Conservation (phyloP, 2,797 vertebrate genomes). For the Chelidonichthys spinosus region DNA sequence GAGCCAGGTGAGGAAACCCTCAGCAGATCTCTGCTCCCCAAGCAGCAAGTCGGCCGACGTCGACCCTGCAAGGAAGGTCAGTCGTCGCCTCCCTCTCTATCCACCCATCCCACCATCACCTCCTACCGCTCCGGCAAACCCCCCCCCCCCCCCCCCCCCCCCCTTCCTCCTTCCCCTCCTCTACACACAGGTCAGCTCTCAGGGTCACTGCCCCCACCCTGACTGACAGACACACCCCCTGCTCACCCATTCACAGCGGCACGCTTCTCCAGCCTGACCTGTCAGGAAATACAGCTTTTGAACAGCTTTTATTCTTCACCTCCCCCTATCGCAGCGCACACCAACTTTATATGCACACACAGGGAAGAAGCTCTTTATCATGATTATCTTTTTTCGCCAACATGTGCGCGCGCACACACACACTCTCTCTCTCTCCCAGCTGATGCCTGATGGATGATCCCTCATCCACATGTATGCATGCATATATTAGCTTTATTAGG, state of each 20-base stretch:
- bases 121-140: conserved; percentile 8
- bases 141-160: too few relatives aligned
- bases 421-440: conserved; percentile 17
- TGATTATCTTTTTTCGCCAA: conserved; percentile 53
- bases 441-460: conserved; percentile 72
- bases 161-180: conserved; percentile 16
- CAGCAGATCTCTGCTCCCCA: conserved; percentile 66
- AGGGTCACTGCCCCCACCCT: conserved; percentile 57
- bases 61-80: conserved; percentile 79
- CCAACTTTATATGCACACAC: conserved; percentile 27
- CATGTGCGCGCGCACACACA: conserved; percentile 2
- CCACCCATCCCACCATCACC: conserved; percentile 21
- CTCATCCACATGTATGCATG: conserved; percentile 61
- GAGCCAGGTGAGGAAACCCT: conserved; percentile 71
- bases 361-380: conserved; percentile 53
- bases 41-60: conserved; percentile 67
- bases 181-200: conserved; percentile 56
- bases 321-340: conserved; percentile 17
- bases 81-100: conserved; percentile 8
- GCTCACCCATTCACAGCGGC: conserved; percentile 58
- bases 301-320: conserved; percentile 26
- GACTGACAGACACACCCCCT: conserved; percentile 51
- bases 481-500: conserved; percentile 75
- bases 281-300: conserved; percentile 46
- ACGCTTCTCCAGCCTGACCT: conserved; percentile 57